Percentiles rank a stretch among this genome's conserved stretches.
Conservation (phyloP, 1,140 invertebrate species). For the Heliconius nattereri region DNA sequence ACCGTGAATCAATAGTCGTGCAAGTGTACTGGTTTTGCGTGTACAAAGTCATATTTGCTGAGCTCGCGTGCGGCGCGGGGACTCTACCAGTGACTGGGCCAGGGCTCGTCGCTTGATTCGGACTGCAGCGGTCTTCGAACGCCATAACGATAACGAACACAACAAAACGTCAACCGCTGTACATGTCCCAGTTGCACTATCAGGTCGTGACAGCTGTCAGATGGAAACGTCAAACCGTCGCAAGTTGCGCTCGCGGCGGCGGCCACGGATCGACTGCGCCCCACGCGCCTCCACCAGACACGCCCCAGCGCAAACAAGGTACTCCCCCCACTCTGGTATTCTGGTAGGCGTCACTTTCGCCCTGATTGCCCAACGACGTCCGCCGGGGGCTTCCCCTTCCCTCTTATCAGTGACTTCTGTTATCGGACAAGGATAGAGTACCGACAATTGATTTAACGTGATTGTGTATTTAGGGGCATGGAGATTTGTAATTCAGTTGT, state of each 20-base stretch:
- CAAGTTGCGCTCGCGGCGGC: slow-evolving; percentile 58
- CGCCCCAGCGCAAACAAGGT: slow-evolving; percentile 72
- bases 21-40: slow-evolving; percentile 70
- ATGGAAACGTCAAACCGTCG: slow-evolving; percentile 51
- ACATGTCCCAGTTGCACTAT: slow-evolving; percentile 50
- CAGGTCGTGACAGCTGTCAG: slow-evolving; percentile 60
- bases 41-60: slow-evolving; percentile 40
- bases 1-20: slow-evolving; percentile 68
- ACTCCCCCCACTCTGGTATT: slow-evolving; percentile 49
- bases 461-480: slow-evolving; percentile 76
- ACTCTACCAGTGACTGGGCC: slow-evolving; percentile 68
- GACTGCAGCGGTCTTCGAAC: slow-evolving; percentile 83
- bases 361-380: slow-evolving; percentile 51
- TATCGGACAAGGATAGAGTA: slow-evolving; percentile 44
- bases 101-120: slow-evolving; percentile 82
- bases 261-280: slow-evolving; percentile 61
- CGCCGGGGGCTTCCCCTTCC: slow-evolving; percentile 41
- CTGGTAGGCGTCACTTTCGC: slow-evolving; percentile 61
- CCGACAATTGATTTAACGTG: slow-evolving; percentile 70
- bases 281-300: slow-evolving; percentile 48
- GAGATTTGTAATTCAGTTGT: slow-evolving; percentile 79
- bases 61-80: slow-evolving; percentile 63
- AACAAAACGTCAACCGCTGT: slow-evolving; percentile 28
- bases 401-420: background rate
- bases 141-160: slow-evolving; percentile 70